Evolutionary conservation across 2,888 invertebrate genomes (phyloP), one percentile per base, ranked within the genome.

Genomic region (Romanomermis culicivorax): DNA sequence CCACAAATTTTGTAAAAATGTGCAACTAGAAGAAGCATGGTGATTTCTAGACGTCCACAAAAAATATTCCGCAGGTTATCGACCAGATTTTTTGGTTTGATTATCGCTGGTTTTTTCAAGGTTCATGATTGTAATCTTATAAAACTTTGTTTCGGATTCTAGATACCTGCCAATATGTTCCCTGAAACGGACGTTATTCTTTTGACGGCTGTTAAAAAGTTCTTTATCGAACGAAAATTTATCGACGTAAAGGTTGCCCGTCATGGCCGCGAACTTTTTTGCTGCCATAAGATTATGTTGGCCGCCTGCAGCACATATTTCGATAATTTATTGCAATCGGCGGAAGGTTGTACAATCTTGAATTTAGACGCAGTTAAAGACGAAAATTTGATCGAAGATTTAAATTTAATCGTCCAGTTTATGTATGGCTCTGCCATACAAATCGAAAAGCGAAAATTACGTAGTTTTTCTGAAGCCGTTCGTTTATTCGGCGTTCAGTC

Each of bases 171-270:
- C n/a, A n/a, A n/a, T n/a, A 36, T 36, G 36, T 17, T 36, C 17
- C 11, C 17, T 23, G 50, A 54, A 20, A 25, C 51, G 2, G 55
- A 25, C 4, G 30, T 51, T 7, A 42, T 45, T 2, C 45, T 55
- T 27, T 24, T 51, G 20, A 2, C n/a, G 3, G 51, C 51, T 2
- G 17, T 52, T 4, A 45, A 55, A 29, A 45, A 47, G 2, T 55
- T 55, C 24, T 55, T 25, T 23, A n/a, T 45, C 7, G 51, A 55
- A 52, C 24, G 47, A 2, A 52, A 51, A n/a, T 27, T 55, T 14
- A 20, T 26, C 17, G 55, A 55, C 45, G 51, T 51, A 20, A 30
- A 26, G 7, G n/a, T 55, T 20, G 20, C 11, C 11, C 23, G 23
- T 4, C 14, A 20, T 11, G n/a, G n/a, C 2, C 2, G 4, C 25